Evolutionary conservation across 37 sponge, comb jelly and placozoan species (phyloP), one percentile per base, ranked within the genome.

Genomic region (Spongia lamella): DNA sequence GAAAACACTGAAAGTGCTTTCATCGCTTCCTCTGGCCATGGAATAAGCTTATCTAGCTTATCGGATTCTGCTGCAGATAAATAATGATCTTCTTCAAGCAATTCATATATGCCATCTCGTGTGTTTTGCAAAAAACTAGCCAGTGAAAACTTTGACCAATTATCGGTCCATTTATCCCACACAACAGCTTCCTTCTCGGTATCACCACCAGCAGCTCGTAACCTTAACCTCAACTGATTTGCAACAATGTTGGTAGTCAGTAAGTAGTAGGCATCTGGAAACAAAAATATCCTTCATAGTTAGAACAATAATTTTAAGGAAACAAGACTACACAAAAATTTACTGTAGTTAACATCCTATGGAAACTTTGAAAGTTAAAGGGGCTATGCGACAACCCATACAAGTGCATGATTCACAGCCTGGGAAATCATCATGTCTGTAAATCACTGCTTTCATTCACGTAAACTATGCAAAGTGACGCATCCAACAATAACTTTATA

Each of bases 21-120:
- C 29, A 81, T 64, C 20, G 88, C 88, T 43, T 33, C 78, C 16
- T 77, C 60, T 21, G 88, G 78, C 88, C 88, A 88, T 50, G 82
- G 78, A 35, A 88, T 54, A 38, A 88, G 83, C 3, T 64, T 19
- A 24, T n/a, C 34, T 13, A 64, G 37, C 5, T 26, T 19, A 64
- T 26, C 7, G 26, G n/a, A 26, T 13, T 26, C 37, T 19, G 33
- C 20, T 64, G 60, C 22, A 7, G 15, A 29, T 29, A 7, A 29
- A 25, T 58, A 29, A 5, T 15, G 60, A 29, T 7, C 22, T 58
- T 25, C 15, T 6, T 29, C 14, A 15, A n/a, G n/a, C n/a, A n/a
- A n/a, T n/a, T n/a, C n/a, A 4, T 65, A 35, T 3, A 68, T 11
- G 24, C 19, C 36, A 32, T 50, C 81, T 30, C 26, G 47, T 3